Base-by-base conservation (phyloP, 2,888 invertebrate genomes). In the Gisinianus flammeolus region DNA sequence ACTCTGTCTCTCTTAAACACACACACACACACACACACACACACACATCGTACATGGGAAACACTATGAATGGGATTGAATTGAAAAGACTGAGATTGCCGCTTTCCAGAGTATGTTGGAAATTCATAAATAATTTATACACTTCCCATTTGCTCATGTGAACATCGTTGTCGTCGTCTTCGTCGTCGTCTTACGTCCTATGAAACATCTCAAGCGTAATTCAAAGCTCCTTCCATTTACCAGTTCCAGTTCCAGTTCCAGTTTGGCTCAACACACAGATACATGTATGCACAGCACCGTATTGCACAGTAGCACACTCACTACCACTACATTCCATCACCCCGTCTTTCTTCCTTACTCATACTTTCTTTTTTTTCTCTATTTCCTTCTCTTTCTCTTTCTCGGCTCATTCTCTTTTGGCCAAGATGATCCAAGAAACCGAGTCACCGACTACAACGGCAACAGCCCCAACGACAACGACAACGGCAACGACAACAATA, bases 81-180 rank as follows among this genome's bases (percentile, higher is more conserved):
- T 67, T 67, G 31, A 33, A 28, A 24, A 26, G 10, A n/a, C 35
- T 2, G 35, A 35, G 68, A 68, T 68, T 30, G 35, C 35, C 35
- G 68, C 8, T 44, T 54, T 54, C 3, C 19, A 54, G 56, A 33
- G 72, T 30, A 58, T 58, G 31, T 5, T 26, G 19, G 58, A 35
- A 62, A 62, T 72, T 72, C 72, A 62, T 72, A 58, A 72, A 72
- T 72, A 72, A 72, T 72, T 72, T 58, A 72, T 72, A 56, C 56
- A 71, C 30, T 71, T 58, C 52, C 58, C 31, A 5, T 8, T 19
- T 56, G 19, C 56, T n/a, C 8, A 10, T 56, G 6, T 19, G 56
- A 56, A 56, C n/a, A n/a, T n/a, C n/a, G n/a, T n/a, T n/a, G n/a
- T n/a, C n/a, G n/a, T n/a, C n/a, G n/a, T n/a, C n/a, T n/a, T n/a